These are phyloP conservation scores for Halocynthia roretzi DNA, from an alignment of 23 tunicate genomes.

Conservation along the genomic window DNA sequence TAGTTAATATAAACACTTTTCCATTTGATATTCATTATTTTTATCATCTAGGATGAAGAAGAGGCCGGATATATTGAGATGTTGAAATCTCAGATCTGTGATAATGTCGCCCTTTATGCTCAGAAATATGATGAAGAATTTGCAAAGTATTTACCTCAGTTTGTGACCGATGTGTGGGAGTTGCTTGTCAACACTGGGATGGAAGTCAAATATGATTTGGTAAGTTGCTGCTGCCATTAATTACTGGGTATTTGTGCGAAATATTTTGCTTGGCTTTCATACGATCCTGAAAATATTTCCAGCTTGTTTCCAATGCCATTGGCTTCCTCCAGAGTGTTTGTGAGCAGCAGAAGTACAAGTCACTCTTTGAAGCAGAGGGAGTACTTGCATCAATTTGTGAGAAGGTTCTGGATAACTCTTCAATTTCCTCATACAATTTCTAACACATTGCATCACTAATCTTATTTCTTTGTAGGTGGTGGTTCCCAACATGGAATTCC, in stretches of 20 bases:
- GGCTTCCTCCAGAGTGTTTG: conserved; percentile 68
- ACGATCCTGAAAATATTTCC: background rate
- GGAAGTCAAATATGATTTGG: conserved; percentile 88
- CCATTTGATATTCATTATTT: too few species aligned
- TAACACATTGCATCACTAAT: background rate
- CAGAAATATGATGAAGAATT: conserved; percentile 98
- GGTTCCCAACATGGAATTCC: conserved; percentile 88
- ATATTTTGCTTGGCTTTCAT: background rate
- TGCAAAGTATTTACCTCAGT: conserved; percentile 55
- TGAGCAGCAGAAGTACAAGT: conserved; percentile 70
- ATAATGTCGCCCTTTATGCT: conserved; percentile 84
- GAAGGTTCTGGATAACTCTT: conserved; percentile 29
- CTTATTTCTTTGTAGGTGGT: conserved; percentile 33
- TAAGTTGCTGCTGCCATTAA: conserved; percentile 3
- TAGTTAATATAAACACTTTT: too few species aligned
- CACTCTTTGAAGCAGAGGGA: conserved; percentile 71
- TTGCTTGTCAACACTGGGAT: conserved; percentile 73
- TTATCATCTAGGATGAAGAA: conserved; percentile 43
- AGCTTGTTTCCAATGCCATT: conserved; percentile 88
- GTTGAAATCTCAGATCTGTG: conserved; percentile 90
- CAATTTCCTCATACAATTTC: background rate
- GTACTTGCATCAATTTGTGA: conserved; percentile 75
- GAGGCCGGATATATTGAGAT: conserved; percentile 78
- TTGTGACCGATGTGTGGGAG: conserved; percentile 84
- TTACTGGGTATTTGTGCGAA: background rate